A percentile compares a stretch with the other conserved stretches of the same genome.
Evolutionary conservation across 2,888 invertebrate species (phyloP).

Genomic region (Andrena fulva): DNA sequence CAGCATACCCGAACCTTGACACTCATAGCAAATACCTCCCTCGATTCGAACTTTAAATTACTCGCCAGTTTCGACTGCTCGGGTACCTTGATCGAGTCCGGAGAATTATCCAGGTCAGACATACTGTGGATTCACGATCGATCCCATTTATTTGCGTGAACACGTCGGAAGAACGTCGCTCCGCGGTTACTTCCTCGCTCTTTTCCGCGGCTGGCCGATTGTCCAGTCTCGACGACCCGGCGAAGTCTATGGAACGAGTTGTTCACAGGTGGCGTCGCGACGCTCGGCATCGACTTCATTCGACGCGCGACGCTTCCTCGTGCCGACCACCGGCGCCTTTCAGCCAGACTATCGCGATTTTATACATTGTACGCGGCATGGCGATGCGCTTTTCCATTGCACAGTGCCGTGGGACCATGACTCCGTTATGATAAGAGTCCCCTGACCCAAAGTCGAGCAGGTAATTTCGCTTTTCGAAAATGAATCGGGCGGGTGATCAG

Average conservation of each 20-base stretch:
- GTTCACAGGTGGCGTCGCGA: slow-evolving; percentile 74
- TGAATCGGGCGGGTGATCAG: background rate
- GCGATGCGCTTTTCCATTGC: slow-evolving; percentile 8
- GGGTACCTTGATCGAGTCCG: too few relatives aligned
- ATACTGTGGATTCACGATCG: slow-evolving; percentile 16
- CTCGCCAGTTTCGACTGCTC: too few relatives aligned
- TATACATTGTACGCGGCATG: background rate
- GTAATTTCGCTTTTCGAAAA: slow-evolving; percentile 34
- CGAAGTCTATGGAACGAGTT: slow-evolving; percentile 47
- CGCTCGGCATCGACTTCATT: slow-evolving; percentile 74
- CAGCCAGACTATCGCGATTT: slow-evolving; percentile 10
- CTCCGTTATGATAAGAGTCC: slow-evolving; percentile 19
- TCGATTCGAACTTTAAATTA: too few relatives aligned
- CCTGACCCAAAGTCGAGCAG: slow-evolving; percentile 41
- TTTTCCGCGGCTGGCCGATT: background rate
- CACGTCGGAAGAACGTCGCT: background rate
- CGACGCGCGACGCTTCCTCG: slow-evolving; percentile 74
- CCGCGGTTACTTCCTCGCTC: background rate
- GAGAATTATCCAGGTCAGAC: background rate
- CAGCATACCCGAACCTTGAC: too few relatives aligned
- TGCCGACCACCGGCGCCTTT: slow-evolving; percentile 58
- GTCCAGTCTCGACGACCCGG: slow-evolving; percentile 39
- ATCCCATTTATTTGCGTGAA: slow-evolving; percentile 3
- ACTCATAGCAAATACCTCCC: too few relatives aligned
- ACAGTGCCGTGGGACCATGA: slow-evolving; percentile 1